Base-by-base conservation (phyloP, 1,140 invertebrate species). In the Bicyclus anynana region DNA sequence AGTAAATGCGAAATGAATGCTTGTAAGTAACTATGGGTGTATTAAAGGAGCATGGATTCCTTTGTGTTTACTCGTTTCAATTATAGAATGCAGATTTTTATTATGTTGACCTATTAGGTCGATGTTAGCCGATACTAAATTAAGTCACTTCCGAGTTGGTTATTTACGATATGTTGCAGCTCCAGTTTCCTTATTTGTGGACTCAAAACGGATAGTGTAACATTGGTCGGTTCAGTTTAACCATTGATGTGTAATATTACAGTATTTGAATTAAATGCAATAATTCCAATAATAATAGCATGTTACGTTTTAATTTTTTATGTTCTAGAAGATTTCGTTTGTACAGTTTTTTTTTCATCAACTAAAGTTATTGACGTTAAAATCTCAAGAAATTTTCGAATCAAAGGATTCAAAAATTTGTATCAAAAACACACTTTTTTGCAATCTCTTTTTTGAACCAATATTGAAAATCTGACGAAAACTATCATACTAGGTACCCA, bases 1-100 rank as follows among this genome's bases (percentile, higher is more conserved):
- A 63, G 29, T 52, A 52, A 53, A 59, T 52, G 42, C 21, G 27
- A 53, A 44, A 51, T 26, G 33, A n/a, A 16, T 12, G 7, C 40
- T 21, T 16, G 40, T 44, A 47, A 18, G 49, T 27, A 62, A 50
- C 53, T 29, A 59, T 20, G 26, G 42, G 18, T 14, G n/a, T 16
- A 21, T 35, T 44, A 20, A n/a, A 14, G 12, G 17, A 44, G 20
- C 20, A 44, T 44, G 29, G 49, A 47, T 52, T 59, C n/a, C 42
- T 44, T 20, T 44, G 40, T 44, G 16, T 16, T 16, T 17, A 16
- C 16, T 38, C 37, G 17, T 40, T 40, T 40, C 37, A 5, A 40
- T 40, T 40, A 40, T 9, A 40, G 17, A 40, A 40, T 40, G 37
- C 17, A 40, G 37, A 40, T 40, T 40, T 40, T 40, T 40, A 40